Percentiles rank a stretch among this genome's conserved stretches.
phyloP scores from a whole-genome alignment of 2,113 vertebrate species.

The Tyrannus savana region DNA sequence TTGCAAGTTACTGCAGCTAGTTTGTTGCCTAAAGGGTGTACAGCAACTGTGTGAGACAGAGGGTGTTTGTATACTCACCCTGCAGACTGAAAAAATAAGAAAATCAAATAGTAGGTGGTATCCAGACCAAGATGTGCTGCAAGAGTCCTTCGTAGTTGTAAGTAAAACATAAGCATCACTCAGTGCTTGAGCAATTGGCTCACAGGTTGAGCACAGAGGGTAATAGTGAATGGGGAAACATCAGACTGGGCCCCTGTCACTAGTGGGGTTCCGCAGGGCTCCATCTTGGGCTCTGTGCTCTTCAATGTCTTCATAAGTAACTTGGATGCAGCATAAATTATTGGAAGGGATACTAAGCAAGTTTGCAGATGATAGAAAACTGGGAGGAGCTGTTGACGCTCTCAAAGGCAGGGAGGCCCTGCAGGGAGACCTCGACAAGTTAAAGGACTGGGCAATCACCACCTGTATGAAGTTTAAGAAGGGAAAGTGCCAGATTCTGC shows the following conservation, averaged over 20 bases:
- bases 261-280: background rate
- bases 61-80: background rate
- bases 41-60: background rate
- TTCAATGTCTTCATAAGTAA: background rate
- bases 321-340: background rate
- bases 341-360: background rate
- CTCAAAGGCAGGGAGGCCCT: background rate
- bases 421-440: background rate
- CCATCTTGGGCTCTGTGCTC: background rate
- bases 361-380: background rate
- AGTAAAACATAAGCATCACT: background rate
- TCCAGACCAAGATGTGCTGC: background rate
- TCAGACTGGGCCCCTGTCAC: background rate
- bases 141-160: background rate
- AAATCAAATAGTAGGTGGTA: background rate
- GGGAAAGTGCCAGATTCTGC: background rate
- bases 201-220: background rate
- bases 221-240: background rate
- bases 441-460: background rate
- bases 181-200: background rate
- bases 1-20: background rate
- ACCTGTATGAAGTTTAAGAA: background rate
- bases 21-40: background rate
- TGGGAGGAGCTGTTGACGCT: background rate
- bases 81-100: background rate